Conservation (phyloP, 2,113 vertebrate genomes). For the Nicator chloris region DNA sequence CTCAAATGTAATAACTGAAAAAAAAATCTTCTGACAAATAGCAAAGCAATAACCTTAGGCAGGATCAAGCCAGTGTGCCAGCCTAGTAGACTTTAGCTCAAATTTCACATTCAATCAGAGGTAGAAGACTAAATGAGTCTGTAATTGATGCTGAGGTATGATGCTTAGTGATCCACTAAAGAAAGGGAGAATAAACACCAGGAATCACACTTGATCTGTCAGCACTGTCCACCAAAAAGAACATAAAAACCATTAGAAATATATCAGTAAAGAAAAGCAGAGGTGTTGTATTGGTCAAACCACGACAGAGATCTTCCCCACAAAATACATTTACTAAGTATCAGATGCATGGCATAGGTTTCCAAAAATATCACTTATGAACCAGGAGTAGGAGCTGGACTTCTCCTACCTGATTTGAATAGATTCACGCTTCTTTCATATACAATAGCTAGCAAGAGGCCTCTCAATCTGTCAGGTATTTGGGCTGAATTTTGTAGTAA, state of each 20-base stretch:
- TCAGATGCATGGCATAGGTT: not conserved
- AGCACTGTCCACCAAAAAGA: not conserved
- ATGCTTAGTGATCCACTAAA: not conserved
- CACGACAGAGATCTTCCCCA: not conserved
- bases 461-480: not conserved
- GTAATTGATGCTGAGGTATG: not conserved
- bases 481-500: not conserved
- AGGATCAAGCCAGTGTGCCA: not conserved
- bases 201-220: not conserved
- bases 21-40: not conserved
- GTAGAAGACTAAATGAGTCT: not conserved
- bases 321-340: not conserved
- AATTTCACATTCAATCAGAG: not conserved
- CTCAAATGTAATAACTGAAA: not conserved
- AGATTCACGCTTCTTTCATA: fast-evolving
- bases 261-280: not conserved
- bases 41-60: not conserved
- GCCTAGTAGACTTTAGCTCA: not conserved
- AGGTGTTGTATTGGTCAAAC: not conserved
- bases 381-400: not conserved
- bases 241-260: not conserved
- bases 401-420: not conserved
- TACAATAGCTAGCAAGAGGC: not conserved
- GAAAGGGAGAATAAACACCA: not conserved
- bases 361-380: not conserved